A percentile compares a stretch with the other conserved stretches of the same genome.
Evolutionary conservation across 2,113 vertebrate species (phyloP).

Genomic region (Varanus komodoensis): DNA sequence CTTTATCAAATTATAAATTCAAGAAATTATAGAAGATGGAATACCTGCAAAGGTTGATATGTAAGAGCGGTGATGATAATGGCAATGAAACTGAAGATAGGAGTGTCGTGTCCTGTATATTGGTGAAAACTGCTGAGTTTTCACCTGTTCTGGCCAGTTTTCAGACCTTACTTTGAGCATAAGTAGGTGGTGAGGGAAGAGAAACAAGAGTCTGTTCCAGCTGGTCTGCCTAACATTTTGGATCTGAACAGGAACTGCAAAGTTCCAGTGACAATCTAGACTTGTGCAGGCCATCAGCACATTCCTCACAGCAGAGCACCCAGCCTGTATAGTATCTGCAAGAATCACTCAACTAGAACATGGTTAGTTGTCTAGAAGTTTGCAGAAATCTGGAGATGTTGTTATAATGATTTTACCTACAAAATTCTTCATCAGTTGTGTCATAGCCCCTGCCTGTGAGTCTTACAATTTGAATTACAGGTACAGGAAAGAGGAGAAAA

Average conservation of each 20-base stretch:
- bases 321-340: background rate
- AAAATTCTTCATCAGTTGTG: background rate
- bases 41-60: background rate
- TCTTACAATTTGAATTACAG: no score
- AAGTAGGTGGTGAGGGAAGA: background rate
- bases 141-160: background rate
- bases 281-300: background rate
- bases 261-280: background rate
- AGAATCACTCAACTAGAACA: background rate
- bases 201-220: background rate
- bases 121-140: background rate
- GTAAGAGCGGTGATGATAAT: background rate
- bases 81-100: background rate
- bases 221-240: no score
- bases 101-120: background rate
- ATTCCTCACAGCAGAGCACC: background rate
- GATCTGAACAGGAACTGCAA: background rate
- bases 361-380: background rate
- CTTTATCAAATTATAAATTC: background rate
- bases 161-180: background rate
- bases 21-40: slow-evolving; percentile 2
- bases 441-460: no score
- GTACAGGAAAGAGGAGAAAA: no score
- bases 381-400: background rate
- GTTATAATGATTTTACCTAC: background rate